Conservation (phyloP, 2,888 invertebrate genomes). For the Steromphala cineraria region DNA sequence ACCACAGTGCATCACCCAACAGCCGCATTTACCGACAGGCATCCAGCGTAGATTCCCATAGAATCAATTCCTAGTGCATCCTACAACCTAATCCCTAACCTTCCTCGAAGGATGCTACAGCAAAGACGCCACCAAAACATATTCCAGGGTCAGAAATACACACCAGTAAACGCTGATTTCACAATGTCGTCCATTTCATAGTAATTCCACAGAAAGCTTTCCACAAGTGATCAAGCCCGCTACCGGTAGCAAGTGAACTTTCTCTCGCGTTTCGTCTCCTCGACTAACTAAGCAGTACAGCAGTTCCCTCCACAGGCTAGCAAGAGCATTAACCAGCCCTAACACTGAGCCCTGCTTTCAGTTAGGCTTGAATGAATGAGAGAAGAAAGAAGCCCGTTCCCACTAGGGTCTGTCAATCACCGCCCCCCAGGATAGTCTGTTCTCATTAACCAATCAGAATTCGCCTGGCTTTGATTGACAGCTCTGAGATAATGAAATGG, state of each 20-base stretch:
- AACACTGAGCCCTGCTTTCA: background rate
- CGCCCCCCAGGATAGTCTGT: background rate
- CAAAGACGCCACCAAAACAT: background rate
- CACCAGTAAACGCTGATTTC: background rate
- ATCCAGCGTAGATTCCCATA: no score
- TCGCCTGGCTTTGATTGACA: background rate
- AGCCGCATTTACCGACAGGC: no score
- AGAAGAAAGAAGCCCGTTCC: background rate
- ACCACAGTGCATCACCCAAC: no score
- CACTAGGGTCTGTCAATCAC: background rate
- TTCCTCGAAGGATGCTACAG: no score
- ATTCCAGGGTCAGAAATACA: background rate
- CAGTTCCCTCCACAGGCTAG: background rate
- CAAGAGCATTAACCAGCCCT: background rate
- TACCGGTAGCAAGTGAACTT: no score
- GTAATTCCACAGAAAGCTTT: no score
- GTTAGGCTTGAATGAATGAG: conserved; percentile 1
- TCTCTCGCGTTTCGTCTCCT: no score
- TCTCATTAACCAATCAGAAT: background rate
- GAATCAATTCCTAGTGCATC: no score
- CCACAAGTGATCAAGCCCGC: no score
- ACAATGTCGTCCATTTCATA: no score
- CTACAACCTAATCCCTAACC: no score
- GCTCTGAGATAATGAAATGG: background rate
- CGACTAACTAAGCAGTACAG: background rate